Conservation (phyloP, 1,140 invertebrate genomes). For the Zaprionus taronus region DNA sequence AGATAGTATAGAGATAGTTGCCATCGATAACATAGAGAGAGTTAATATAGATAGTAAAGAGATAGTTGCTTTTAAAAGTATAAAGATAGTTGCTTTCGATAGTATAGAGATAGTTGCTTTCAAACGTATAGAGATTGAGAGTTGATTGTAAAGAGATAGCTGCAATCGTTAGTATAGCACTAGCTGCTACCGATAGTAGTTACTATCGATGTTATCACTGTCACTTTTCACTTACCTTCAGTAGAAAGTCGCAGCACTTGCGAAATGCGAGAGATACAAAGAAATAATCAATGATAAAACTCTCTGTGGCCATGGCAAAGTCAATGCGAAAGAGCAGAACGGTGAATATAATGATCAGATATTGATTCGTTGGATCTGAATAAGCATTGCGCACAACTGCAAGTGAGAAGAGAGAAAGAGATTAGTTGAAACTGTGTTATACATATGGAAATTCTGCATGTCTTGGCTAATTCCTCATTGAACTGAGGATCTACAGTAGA, state of each 20-base stretch:
- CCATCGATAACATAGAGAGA: no score
- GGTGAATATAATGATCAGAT: slow-evolving; percentile 96
- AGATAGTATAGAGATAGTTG: no score
- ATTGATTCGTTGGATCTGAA: slow-evolving; percentile 96
- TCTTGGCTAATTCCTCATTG: not conserved
- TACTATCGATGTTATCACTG: not conserved
- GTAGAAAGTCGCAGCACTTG: slow-evolving; percentile 93
- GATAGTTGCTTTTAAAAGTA: no score
- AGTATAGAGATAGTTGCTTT: no score
- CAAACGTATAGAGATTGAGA: no score
- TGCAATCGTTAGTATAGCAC: no score
- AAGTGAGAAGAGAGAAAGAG: slow-evolving; percentile 25
- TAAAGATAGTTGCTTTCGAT: no score
- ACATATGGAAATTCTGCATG: not conserved
- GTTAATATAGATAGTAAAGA: no score
- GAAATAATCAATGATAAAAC: slow-evolving; percentile 97
- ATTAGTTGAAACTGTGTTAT: not conserved
- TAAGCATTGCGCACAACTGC: slow-evolving; percentile 93
- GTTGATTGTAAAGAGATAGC: no score
- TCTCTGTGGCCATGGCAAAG: slow-evolving; percentile 90
- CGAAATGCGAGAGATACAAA: slow-evolving; percentile 93
- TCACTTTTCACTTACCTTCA: slow-evolving; percentile 87
- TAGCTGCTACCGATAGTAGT: not conserved
- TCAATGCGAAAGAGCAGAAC: slow-evolving; percentile 95
- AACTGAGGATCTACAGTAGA: not conserved